A percentile compares a stretch with the other conserved stretches of the same genome.
phyloP scores from a whole-genome alignment of 2,888 invertebrate species.

The Trichopria drosophilae region DNA sequence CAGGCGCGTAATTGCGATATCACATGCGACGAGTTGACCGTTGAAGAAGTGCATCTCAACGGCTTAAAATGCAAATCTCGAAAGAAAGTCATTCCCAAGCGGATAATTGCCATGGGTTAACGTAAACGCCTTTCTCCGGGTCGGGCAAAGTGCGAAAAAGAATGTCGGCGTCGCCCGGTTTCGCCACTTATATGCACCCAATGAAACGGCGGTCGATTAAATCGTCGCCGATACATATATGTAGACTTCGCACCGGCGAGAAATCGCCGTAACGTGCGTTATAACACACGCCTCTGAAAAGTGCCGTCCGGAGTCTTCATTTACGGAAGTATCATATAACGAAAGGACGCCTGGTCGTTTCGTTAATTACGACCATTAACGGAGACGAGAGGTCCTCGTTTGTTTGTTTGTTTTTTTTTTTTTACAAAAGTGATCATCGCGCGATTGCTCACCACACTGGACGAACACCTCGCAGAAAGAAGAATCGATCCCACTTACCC shows the following conservation, averaged over 20 bases:
- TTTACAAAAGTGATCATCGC: too few relatives aligned
- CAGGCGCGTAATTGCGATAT: too few relatives aligned
- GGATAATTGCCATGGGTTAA: too few relatives aligned
- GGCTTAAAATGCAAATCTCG: too few relatives aligned
- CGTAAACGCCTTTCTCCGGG: too few relatives aligned
- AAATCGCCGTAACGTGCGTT: slow-evolving; percentile 6
- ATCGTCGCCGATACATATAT: slow-evolving; percentile 21
- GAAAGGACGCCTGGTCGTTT: slow-evolving; percentile 12
- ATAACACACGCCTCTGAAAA: slow-evolving; percentile 2
- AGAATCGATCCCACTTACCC: slow-evolving; percentile 66
- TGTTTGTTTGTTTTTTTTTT: not conserved
- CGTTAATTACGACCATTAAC: slow-evolving; percentile 45
- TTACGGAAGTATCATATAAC: slow-evolving; percentile 4
- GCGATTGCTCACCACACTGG: too few relatives aligned
- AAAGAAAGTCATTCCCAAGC: too few relatives aligned
- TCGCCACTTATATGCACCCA: not conserved
- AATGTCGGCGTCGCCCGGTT: slow-evolving; percentile 21
- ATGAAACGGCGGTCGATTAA: slow-evolving; percentile 29
- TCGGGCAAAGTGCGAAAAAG: slow-evolving; percentile 17
- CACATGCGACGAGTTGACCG: too few relatives aligned
- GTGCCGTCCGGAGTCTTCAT: slow-evolving; percentile 24
- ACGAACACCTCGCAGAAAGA: too few relatives aligned
- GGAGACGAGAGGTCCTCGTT: slow-evolving; percentile 3
- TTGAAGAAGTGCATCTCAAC: too few relatives aligned
- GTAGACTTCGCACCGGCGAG: slow-evolving; percentile 5